A percentile compares a stretch with the other conserved stretches of the same genome.
Evolutionary conservation across 2,888 invertebrate genomes (phyloP).

Genomic region (Callyntrura sp.): DNA sequence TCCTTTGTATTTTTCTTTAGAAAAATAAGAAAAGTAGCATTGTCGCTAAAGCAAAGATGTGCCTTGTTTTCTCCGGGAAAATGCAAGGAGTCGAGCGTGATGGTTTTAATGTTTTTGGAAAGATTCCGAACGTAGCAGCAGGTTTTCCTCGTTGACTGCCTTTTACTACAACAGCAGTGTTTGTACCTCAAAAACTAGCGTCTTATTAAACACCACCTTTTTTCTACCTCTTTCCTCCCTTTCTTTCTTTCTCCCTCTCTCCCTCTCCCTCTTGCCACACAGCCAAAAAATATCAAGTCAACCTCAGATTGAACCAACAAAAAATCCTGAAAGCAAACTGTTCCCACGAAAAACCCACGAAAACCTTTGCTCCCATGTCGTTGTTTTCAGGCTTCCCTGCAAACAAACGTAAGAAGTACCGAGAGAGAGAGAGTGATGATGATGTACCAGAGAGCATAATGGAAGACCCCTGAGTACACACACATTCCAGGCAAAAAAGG

Average conservation of each 20-base stretch:
- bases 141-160: conserved; percentile 78
- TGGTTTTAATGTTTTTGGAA: conserved; percentile 82
- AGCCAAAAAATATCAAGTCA: conserved; percentile 53
- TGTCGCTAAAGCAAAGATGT: neutral
- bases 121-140: conserved; percentile 80
- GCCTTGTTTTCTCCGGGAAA: conserved; percentile 67
- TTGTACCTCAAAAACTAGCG: neutral
- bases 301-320: conserved; percentile 71
- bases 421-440: conserved; percentile 53
- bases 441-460: conserved; percentile 60
- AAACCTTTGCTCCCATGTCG: neutral
- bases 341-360: conserved; percentile 50
- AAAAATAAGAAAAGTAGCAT: conserved; percentile 65
- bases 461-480: conserved; percentile 58
- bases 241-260: too few species aligned
- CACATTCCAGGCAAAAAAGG: conserved; percentile 60
- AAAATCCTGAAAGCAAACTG: conserved; percentile 40
- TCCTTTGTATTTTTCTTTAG: conserved; percentile 29
- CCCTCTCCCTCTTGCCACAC: too few species aligned
- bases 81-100: conserved; percentile 78
- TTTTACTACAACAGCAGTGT: neutral
- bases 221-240: conserved; percentile 57
- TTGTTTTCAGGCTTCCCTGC: conserved; percentile 20
- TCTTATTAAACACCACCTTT: conserved; percentile 28
- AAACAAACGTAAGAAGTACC: conserved; percentile 64